Conservation (phyloP, 2,888 invertebrate genomes). For the Exephanes ischioxanthus region DNA sequence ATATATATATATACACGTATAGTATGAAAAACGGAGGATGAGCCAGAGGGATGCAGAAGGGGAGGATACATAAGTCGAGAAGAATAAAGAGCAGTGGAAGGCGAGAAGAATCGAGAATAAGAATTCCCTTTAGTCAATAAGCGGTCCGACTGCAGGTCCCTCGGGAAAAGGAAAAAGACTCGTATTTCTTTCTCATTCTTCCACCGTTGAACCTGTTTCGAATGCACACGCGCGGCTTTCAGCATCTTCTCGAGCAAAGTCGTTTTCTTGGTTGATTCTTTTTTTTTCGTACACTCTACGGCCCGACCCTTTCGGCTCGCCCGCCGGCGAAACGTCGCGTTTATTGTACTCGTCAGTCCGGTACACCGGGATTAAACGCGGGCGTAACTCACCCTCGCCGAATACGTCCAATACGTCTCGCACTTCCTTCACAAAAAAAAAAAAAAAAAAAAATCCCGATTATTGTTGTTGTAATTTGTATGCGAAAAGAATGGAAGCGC, state of each 20-base stretch:
- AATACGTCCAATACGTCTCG: slow-evolving; percentile 1
- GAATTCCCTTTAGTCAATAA: slow-evolving; percentile 15
- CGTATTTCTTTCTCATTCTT: slow-evolving; percentile 16
- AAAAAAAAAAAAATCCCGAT: not conserved
- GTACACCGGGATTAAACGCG: slow-evolving; percentile 19
- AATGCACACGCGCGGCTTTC: slow-evolving; percentile 42
- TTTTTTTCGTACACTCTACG: not conserved
- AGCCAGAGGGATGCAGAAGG: slow-evolving; percentile 13
- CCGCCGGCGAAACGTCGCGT: slow-evolving; percentile 30
- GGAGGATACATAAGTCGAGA: slow-evolving; percentile 10
- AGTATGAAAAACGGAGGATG: slow-evolving; percentile 10
- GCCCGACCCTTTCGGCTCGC: not conserved
- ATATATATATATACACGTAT: not conserved
- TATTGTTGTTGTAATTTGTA: slow-evolving; percentile 6
- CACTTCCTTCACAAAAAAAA: not conserved
- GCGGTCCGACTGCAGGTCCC: slow-evolving; percentile 40
- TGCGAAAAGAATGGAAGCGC: not conserved
- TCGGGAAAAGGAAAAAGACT: slow-evolving; percentile 34
- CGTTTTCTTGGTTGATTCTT: slow-evolving; percentile 20
- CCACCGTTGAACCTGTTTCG: slow-evolving; percentile 53
- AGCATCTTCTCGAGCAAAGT: slow-evolving; percentile 21
- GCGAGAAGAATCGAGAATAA: slow-evolving; percentile 36
- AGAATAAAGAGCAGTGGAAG: slow-evolving; percentile 18
- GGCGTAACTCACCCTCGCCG: slow-evolving; percentile 22
- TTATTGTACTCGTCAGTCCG: slow-evolving; percentile 27